Conservation (phyloP, 2,888 invertebrate species). For the Andrena minutula region DNA sequence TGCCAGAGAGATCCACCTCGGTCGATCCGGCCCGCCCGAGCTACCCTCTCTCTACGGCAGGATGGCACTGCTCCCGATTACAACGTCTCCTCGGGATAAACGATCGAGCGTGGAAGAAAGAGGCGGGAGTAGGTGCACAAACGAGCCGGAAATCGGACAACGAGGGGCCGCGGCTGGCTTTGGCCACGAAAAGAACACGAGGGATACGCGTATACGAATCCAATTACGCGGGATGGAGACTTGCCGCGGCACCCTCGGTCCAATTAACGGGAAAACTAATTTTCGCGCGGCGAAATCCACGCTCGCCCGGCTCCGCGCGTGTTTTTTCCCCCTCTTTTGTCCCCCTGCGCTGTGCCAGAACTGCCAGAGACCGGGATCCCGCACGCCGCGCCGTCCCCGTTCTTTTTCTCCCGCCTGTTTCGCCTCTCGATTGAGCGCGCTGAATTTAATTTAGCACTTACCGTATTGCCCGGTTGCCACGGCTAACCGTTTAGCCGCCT, state of each 20-base stretch:
- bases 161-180: conserved; percentile 15
- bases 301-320: conserved; percentile 48
- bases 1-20: too few species aligned
- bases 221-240: conserved; percentile 71
- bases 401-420: not conserved
- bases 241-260: conserved; percentile 67
- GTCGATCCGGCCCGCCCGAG: too few species aligned
- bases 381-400: conserved; percentile 4
- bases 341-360: conserved; percentile 17
- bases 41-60: not conserved
- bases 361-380: conserved; percentile 7
- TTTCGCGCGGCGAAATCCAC: conserved; percentile 73
- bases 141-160: conserved; percentile 58
- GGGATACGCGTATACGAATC: conserved; percentile 66
- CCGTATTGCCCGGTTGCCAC: conserved; percentile 71
- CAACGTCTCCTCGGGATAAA: conserved; percentile 3
- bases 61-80: not conserved
- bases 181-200: conserved; percentile 31
- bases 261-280: conserved; percentile 83
- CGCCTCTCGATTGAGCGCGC: conserved; percentile 52
- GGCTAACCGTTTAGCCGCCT: conserved; percentile 75
- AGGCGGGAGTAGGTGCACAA: conserved; percentile 10
- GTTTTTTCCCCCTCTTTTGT: conserved; percentile 51
- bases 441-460: conserved; percentile 82
- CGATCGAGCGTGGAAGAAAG: not conserved